Evolutionary conservation across 2,797 vertebrate species (phyloP).

Genomic region (Sphaeramia orbicularis): DNA sequence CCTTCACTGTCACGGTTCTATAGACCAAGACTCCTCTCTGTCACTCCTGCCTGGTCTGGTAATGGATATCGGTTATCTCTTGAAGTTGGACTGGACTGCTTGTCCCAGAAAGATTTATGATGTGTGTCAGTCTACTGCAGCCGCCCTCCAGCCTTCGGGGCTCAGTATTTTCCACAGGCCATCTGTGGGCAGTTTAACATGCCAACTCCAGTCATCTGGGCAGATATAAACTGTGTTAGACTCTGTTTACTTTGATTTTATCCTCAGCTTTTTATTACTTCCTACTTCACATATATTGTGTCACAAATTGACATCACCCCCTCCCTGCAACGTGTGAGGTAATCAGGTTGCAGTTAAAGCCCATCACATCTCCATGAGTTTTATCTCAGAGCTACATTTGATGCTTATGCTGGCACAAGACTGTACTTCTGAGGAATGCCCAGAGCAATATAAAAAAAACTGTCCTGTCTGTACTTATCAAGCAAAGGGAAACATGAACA

Average conservation of each 20-base stretch:
- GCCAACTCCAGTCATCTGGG: constrained; percentile 54
- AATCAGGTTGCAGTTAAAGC: constrained; percentile 60
- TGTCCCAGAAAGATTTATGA: constrained; percentile 65
- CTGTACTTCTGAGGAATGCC: constrained; percentile 23
- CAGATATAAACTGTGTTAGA: constrained; percentile 33
- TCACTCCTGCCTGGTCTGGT: constrained; percentile 26
- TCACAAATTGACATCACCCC: constrained; percentile 24
- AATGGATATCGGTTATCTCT: constrained; percentile 51
- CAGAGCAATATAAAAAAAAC: constrained; percentile 15
- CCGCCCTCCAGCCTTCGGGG: constrained; percentile 35
- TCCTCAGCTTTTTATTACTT: constrained; percentile 38
- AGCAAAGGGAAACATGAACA: constrained; percentile 50
- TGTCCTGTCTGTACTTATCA: constrained; percentile 60
- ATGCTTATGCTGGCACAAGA: constrained; percentile 43
- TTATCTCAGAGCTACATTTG: constrained; percentile 51
- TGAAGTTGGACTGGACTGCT: constrained; percentile 53
- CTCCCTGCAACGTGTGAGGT: constrained; percentile 33
- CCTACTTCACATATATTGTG: constrained; percentile 23
- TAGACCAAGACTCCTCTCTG: constrained; percentile 18
- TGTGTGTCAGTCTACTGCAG: constrained; percentile 53
- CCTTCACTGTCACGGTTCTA: constrained; percentile 31
- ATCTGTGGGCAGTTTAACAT: constrained; percentile 57
- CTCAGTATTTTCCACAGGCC: constrained; percentile 54
- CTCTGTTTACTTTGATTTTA: constrained; percentile 42
- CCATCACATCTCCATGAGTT: constrained; percentile 26